Evolutionary conservation across 2,797 vertebrate species (phyloP), one percentile per base, ranked within the genome.

Genomic region (Phoebastria nigripes): DNA sequence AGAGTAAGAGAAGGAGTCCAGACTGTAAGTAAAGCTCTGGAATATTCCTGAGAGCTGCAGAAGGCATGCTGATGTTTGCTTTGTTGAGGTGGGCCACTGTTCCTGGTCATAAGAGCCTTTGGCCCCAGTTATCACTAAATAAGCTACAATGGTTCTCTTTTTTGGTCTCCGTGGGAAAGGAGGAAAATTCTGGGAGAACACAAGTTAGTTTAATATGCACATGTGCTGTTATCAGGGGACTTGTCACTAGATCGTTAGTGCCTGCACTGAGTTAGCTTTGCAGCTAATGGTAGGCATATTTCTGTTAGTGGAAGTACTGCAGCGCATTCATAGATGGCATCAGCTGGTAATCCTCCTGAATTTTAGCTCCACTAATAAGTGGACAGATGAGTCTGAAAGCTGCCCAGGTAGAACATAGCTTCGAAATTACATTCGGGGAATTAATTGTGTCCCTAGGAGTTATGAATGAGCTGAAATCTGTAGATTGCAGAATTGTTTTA

Each of bases 11-110:
- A 11, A 80, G 51, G 41, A 80, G 12, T 41, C 52, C 58, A 78
- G 87, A 5, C 76, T 85, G n/a, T 80, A 51, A 59, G 37, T 42
- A 84, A 69, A 92, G 69, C 42, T 90, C 72, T 94, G 79, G 69
- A 80, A 49, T 51, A 20, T 33, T 89, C 47, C 25, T 14, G 35
- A 56, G 35, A 41, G 65, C 65, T 83, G 35, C 39, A 72, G 72
- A 22, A 80, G 51, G 11, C 26, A 16, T 41, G 14, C 11, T 76
- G 42, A 7, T 61, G 14, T 79, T 84, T 88, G 52, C 41, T 91
- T 63, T 56, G 37, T 73, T 77, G 14, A 78, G 29, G 21, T 87
- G 74, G 12, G 24, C 6, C 2, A 11, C 2, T 18, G 25, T 61
- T 71, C 26, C 49, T 69, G 51, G 15, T 58, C 1, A 0, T 42